These are phyloP conservation scores for Macroramphosus scolopax DNA, from an alignment of 2,797 vertebrate genomes.

Conservation along the genomic window DNA sequence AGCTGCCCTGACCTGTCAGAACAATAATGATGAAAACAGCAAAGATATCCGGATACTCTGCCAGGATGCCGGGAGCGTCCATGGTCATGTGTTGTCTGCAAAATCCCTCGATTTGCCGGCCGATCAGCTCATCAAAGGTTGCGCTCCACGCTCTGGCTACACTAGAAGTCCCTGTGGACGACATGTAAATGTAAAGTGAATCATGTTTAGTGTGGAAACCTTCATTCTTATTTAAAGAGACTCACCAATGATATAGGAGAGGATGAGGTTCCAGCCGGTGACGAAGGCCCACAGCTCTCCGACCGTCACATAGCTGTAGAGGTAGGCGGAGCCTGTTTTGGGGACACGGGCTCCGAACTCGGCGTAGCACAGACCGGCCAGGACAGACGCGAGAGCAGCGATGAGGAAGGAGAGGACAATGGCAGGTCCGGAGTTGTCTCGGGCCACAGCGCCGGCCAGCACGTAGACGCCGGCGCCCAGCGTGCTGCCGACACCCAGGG, in stretches of 20 bases:
- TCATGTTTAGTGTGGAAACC: neutral
- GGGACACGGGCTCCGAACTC: conserved; percentile 96
- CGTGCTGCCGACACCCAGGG: conserved; percentile 93
- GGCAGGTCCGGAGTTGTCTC: conserved; percentile 85
- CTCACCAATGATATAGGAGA: conserved; percentile 95
- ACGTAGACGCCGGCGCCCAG: conserved; percentile 95
- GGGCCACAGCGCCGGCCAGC: conserved; percentile 90
- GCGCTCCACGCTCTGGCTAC: conserved; percentile 95
- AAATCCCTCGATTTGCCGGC: conserved; percentile 81
- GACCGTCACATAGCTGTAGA: conserved; percentile 95
- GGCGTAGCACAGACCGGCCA: conserved; percentile 93
- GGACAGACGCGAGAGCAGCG: conserved; percentile 89
- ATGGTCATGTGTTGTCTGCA: conserved; percentile 82
- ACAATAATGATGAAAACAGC: conserved; percentile 89
- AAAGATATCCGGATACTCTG: conserved; percentile 90
- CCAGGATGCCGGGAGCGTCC: conserved; percentile 83
- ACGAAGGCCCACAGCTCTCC: conserved; percentile 95
- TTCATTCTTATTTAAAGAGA: neutral
- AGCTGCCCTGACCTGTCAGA: conserved; percentile 86
- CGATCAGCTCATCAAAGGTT: conserved; percentile 91
- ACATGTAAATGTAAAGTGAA: neutral
- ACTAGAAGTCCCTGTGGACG: conserved; percentile 87
- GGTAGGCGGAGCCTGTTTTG: conserved; percentile 93
- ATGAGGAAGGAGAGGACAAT: conserved; percentile 94
- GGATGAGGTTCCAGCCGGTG: conserved; percentile 97